phyloP scores from a whole-genome alignment of 2,113 vertebrate genomes.

The Cyrtonyx montezumae region DNA sequence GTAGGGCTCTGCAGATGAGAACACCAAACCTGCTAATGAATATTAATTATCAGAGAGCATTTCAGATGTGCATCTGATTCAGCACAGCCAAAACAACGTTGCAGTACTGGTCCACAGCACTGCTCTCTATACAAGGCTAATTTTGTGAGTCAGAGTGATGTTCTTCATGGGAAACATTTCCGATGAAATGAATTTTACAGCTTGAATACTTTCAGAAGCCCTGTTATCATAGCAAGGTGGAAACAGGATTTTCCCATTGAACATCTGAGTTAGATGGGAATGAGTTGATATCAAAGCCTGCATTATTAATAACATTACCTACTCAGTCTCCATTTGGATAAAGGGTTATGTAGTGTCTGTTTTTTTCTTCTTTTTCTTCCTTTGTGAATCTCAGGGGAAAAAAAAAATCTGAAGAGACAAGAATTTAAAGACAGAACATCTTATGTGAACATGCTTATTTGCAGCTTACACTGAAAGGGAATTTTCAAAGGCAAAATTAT shows the following conservation, averaged over 20 bases:
- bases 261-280: slow-evolving; percentile 19
- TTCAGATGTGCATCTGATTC: not conserved
- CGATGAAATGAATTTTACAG: not conserved
- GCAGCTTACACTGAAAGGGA: not conserved
- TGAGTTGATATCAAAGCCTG: slow-evolving; percentile 12
- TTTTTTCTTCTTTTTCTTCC: not conserved
- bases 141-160: not conserved
- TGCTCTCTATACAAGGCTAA: not conserved
- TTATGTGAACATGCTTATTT: not conserved
- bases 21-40: not conserved
- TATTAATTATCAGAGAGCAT: not conserved
- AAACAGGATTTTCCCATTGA: not conserved
- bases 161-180: slow-evolving; percentile 24
- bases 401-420: not conserved
- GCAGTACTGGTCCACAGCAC: not conserved
- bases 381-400: not conserved
- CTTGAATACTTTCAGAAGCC: not conserved
- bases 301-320: slow-evolving; percentile 56
- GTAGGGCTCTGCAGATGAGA: not conserved
- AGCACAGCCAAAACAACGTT: not conserved
- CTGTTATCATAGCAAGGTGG: not conserved
- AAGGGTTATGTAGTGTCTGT: not conserved
- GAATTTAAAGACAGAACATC: not conserved
- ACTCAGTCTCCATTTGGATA: slow-evolving; percentile 49
- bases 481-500: not conserved